Base-by-base conservation (phyloP, 1,140 invertebrate species). In the Phortica variegata region DNA sequence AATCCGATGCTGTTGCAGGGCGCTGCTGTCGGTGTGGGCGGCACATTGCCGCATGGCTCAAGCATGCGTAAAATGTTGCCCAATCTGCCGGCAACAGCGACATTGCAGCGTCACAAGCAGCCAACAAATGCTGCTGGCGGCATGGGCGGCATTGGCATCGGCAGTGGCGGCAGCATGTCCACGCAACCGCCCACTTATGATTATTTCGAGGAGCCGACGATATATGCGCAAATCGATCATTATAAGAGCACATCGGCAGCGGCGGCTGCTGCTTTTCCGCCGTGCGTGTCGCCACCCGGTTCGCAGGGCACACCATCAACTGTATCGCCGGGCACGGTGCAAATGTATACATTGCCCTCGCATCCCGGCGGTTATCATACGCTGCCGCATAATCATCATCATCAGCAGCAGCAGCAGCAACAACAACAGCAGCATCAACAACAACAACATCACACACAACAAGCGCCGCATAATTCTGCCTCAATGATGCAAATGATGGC, bases 161-260 rank as follows among this genome's bases (percentile, higher is more conserved):
- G 49, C 68, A 55, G 49, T 57, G 58, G 26, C 17, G 38, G 26
- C 16, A 29, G 17, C 37, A 34, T 34, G 19, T n/a, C n/a, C n/a
- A n/a, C n/a, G n/a, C 63, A 60, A 63, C 60, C 61, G 50, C 69
- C 77, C 46, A 76, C 78, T 45, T 79, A 62, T 52, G 75, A 47
- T 43, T 56, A 60, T 47, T 68, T 70, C 49, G 80, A 82, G 42
- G 80, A 81, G 47, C 77, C 84, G 18, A 87, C 84, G 46, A 84
- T 87, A 56, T 86, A 87, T 61, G 85, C 85, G 17, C 84, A 85
- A 76, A 87, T 87, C 70, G 85, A 87, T 72, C 84, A 86, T 63
- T 82, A 75, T 41, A 77, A 76, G 48, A 68, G n/a, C 69, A 26
- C 46, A 45, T 49, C 10, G 54, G 41, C 3, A 51, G 37, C 16